Percentiles rank a stretch among this genome's conserved stretches.
These are phyloP conservation scores for Epicauta chinensis DNA, from an alignment of 1,140 invertebrate genomes.

Conservation along the genomic window DNA sequence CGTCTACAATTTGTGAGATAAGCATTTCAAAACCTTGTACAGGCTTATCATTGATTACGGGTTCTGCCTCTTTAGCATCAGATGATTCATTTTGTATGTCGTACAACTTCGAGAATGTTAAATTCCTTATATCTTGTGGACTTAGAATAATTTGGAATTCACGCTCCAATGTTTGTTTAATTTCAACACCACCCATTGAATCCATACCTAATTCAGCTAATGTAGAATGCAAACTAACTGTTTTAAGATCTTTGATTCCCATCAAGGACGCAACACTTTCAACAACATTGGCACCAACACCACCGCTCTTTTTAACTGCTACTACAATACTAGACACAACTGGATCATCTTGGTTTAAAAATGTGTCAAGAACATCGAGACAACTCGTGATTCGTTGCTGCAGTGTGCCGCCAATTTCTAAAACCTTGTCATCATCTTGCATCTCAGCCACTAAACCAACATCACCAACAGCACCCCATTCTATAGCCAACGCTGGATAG, in stretches of 20 bases:
- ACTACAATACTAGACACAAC: too few species aligned
- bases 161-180: constrained; percentile 61
- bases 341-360: constrained; percentile 64
- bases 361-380: constrained; percentile 58
- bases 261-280: constrained; percentile 59
- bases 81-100: too few species aligned
- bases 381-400: constrained; percentile 78
- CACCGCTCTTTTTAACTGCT: constrained; percentile 56
- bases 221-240: constrained; percentile 55
- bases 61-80: not conserved
- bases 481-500: constrained; percentile 64
- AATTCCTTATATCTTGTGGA: constrained; percentile 51
- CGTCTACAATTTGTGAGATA: not conserved
- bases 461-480: too few species aligned
- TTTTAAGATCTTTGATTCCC: constrained; percentile 31
- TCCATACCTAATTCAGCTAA: constrained; percentile 83
- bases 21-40: not conserved
- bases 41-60: not conserved
- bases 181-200: constrained; percentile 85
- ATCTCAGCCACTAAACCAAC: too few species aligned
- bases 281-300: constrained; percentile 48
- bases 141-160: constrained; percentile 56
- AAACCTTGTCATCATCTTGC: constrained; percentile 70
- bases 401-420: constrained; percentile 72
- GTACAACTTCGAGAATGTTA: constrained; percentile 37